Conservation (phyloP, 2,888 invertebrate genomes). For the Eumacrocentrus americanus region DNA sequence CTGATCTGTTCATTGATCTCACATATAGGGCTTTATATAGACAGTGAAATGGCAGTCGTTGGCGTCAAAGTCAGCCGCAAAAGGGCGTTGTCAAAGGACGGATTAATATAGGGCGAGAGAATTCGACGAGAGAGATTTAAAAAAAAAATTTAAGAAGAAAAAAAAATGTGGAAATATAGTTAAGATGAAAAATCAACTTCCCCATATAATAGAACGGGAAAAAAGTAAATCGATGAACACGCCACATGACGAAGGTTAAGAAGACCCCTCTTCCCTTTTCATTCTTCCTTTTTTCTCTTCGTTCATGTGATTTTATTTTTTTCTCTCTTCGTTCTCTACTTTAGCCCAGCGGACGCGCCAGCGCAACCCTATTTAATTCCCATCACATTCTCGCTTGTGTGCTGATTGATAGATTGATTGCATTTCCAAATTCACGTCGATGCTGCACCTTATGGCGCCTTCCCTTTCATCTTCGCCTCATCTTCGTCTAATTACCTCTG, state of each 20-base stretch:
- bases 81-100: background rate
- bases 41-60: background rate
- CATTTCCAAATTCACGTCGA: constrained; percentile 50
- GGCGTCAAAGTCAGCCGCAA: constrained; percentile 5
- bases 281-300: constrained; percentile 8
- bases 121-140: too few species aligned
- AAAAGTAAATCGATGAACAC: constrained; percentile 34
- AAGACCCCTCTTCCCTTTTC: background rate
- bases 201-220: constrained; percentile 18
- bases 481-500: constrained; percentile 39
- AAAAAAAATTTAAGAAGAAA: too few species aligned
- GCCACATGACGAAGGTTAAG: constrained; percentile 28
- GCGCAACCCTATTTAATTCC: constrained; percentile 46
- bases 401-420: constrained; percentile 54
- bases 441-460: constrained; percentile 44
- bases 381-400: constrained; percentile 51
- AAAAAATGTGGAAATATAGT: too few species aligned
- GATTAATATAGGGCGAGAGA: too few species aligned
- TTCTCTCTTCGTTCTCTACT: constrained; percentile 19
- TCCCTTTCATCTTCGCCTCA: constrained; percentile 21
- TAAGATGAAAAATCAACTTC: too few species aligned
- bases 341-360: constrained; percentile 30
- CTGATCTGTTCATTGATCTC: background rate
- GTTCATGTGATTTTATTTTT: constrained; percentile 7
- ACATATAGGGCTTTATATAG: background rate